Evolutionary conservation across 2,888 invertebrate genomes (phyloP).

Genomic region (Ceriagrion tenellum): DNA sequence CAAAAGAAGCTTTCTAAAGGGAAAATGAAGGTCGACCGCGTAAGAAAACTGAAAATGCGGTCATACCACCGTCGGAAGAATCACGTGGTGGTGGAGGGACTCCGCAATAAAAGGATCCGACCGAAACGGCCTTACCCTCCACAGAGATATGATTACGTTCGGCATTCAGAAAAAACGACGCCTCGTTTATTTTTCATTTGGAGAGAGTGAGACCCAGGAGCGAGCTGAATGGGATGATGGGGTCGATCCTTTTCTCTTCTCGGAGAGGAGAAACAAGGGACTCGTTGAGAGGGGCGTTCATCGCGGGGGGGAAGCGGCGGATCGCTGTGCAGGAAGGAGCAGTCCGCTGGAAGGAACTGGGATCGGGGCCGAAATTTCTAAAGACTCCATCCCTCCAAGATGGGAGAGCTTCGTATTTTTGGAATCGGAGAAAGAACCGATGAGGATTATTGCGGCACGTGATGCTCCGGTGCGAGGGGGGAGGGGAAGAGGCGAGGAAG

Average conservation of each 20-base stretch:
- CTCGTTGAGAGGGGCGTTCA: neutral
- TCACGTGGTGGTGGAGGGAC: neutral
- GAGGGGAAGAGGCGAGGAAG: neutral
- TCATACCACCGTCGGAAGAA: neutral
- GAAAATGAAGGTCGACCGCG: neutral
- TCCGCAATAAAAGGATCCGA: neutral
- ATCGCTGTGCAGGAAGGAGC: neutral
- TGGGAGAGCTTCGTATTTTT: conserved; percentile 14
- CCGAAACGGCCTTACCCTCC: neutral
- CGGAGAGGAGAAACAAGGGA: neutral
- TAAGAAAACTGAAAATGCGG: neutral
- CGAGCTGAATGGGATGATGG: neutral
- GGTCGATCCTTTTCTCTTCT: neutral
- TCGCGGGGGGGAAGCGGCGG: neutral
- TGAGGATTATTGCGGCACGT: conserved; percentile 13
- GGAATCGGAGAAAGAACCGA: neutral
- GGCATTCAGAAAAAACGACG: neutral
- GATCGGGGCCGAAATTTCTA: neutral
- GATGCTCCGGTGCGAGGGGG: neutral
- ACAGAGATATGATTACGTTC: neutral
- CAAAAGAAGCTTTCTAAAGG: too few relatives aligned
- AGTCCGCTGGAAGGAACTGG: neutral
- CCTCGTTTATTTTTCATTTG: neutral
- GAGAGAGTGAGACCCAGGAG: neutral
- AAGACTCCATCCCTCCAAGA: neutral